These are phyloP conservation scores for Loripinus fragilis DNA, from an alignment of 2,888 invertebrate species.

Conservation along the genomic window DNA sequence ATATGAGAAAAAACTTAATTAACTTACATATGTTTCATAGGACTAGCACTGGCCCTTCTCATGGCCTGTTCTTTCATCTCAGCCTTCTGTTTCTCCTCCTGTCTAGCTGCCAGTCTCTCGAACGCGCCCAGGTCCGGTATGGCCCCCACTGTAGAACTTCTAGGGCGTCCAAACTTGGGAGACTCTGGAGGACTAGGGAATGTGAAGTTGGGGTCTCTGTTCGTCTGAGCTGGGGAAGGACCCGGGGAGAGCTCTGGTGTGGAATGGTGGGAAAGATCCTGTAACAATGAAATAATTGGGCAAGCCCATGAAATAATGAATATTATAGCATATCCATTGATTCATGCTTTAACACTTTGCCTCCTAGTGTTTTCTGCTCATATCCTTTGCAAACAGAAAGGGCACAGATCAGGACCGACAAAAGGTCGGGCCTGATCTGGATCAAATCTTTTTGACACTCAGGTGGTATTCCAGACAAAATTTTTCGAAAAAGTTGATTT, in stretches of 20 bases:
- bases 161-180: slow-evolving; percentile 64
- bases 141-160: slow-evolving; percentile 76
- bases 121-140: slow-evolving; percentile 59
- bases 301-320: too few relatives aligned
- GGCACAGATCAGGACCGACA: too few relatives aligned
- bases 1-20: too few relatives aligned
- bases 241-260: slow-evolving; percentile 77
- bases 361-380: too few relatives aligned
- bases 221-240: slow-evolving; percentile 55
- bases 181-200: slow-evolving; percentile 72
- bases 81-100: slow-evolving; percentile 41
- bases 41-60: slow-evolving; percentile 74
- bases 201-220: slow-evolving; percentile 69
- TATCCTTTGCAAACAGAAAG: too few relatives aligned
- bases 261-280: slow-evolving; percentile 50
- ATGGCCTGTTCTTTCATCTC: slow-evolving; percentile 54
- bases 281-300: too few relatives aligned
- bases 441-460: too few relatives aligned
- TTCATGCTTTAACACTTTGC: too few relatives aligned
- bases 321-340: too few relatives aligned
- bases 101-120: slow-evolving; percentile 40
- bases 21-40: slow-evolving; percentile 83
- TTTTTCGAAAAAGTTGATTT: too few relatives aligned
- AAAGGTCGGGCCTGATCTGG: too few relatives aligned
- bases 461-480: too few relatives aligned